Percentiles rank a stretch among this genome's conserved stretches.
These are phyloP conservation scores for Ectropis crepuscularia DNA, from an alignment of 2,888 invertebrate genomes.

Conservation along the genomic window DNA sequence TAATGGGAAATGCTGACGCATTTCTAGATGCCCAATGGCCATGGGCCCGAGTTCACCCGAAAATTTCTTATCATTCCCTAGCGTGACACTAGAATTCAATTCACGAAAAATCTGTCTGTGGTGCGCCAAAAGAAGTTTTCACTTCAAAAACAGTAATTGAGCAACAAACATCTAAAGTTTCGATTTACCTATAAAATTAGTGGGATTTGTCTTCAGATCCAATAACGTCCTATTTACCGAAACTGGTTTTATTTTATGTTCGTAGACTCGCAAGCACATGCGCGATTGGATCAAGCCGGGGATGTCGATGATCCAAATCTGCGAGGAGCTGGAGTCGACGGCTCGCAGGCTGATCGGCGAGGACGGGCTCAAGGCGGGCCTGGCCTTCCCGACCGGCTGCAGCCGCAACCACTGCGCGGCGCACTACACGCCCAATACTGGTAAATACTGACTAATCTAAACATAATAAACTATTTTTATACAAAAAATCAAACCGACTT, in stretches of 20 bases:
- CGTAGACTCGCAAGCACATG: constrained; percentile 94
- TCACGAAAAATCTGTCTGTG: no score
- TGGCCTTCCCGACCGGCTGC: constrained; percentile 99
- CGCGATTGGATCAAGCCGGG: constrained; percentile 98
- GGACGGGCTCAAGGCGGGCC: constrained; percentile 96
- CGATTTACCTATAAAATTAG: no score
- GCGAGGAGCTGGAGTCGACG: constrained; percentile 97
- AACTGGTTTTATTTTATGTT: not conserved
- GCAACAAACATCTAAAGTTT: no score
- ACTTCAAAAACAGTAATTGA: no score
- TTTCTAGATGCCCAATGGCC: no score
- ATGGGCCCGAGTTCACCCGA: no score
- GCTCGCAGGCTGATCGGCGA: constrained; percentile 97
- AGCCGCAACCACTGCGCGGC: constrained; percentile 99
- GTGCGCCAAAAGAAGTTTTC: no score
- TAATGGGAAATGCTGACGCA: no score
- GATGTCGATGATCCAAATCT: constrained; percentile 99
- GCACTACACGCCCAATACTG: constrained; percentile 99
- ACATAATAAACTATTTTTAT: no score
- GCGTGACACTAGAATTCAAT: no score
- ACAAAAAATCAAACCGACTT: not conserved
- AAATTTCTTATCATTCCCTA: no score
- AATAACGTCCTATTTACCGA: not conserved
- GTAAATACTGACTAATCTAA: constrained; percentile 50
- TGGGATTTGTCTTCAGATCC: no score